Evolutionary conservation across 2,797 vertebrate species (phyloP), one percentile per base, ranked within the genome.

Genomic region (Neosilurus hyrtlii): DNA sequence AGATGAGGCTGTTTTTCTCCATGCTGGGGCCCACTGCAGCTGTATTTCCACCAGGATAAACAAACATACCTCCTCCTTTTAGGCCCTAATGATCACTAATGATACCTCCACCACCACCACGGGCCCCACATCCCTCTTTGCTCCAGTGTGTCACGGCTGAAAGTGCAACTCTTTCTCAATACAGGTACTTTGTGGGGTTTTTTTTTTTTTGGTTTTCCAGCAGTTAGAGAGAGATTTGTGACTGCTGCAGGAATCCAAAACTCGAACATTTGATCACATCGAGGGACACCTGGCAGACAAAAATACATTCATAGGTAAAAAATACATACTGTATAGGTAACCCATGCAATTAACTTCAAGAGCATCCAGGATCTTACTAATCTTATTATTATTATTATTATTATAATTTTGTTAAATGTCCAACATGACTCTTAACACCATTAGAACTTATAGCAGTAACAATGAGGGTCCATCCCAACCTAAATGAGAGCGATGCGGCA

Each of bases 1-100:
- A 16, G 74, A 78, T 14, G 66, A 70, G n/a, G 30, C 22, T 22
- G 62, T 81, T 81, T 82, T 71, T 59, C 59, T 82, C 49, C 30
- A 24, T 74, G 56, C 72, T 77, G 65, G n/a, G 74, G 59, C 80
- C 59, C 75, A 18, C 35, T 85, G 57, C 80, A 85, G 67, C 80
- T 79, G 73, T 59, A 62, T 57, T 67, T 56, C 14, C 37, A n/a
- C 74, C 20, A 83, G 82, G 75, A 83, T 83, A 83, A 83, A 83
- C 66, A 83, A 83, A 71, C 66, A 70, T 62, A 75, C 82, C 75
- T 77, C 43, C n/a, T 77, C 63, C 57, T 78, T 83, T 83, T 78
- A 71, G 66, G 24, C 24, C 54, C 66, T 79, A 78, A 78, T 78
- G 66, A 71, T 83, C 56, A 68, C 56, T 70, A 78, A 83, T 70